Percentiles rank a stretch among this genome's conserved stretches.
phyloP scores from a whole-genome alignment of 2,888 invertebrate genomes.

The Ophion ellenae region DNA sequence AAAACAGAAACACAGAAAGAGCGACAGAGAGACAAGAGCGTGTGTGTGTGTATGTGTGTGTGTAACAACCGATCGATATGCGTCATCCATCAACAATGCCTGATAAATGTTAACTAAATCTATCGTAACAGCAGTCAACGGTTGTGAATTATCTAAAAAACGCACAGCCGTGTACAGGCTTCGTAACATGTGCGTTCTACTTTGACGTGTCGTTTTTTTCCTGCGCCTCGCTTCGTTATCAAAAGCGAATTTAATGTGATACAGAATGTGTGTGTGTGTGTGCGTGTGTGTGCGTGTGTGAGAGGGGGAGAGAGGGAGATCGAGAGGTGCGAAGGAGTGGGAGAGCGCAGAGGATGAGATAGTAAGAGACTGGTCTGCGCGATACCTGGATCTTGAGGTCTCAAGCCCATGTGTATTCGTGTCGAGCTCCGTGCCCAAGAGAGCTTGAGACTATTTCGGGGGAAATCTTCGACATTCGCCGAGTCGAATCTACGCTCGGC shows the following conservation, averaged over 20 bases:
- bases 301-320: background rate
- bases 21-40: no score
- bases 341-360: no score
- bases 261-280: background rate
- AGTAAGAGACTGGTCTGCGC: background rate
- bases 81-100: no score
- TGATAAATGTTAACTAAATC: no score
- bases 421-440: background rate
- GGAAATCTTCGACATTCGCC: slow-evolving; percentile 31
- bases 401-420: background rate
- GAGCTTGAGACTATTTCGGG: slow-evolving; percentile 22
- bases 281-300: no score
- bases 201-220: background rate
- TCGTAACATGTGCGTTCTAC: background rate
- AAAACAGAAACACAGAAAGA: no score
- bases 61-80: no score
- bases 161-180: background rate
- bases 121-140: no score
- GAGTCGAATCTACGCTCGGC: slow-evolving; percentile 10
- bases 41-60: no score
- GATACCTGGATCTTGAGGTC: slow-evolving; percentile 42
- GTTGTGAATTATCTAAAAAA: background rate
- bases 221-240: background rate
- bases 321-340: no score
- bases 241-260: slow-evolving; percentile 30